These are phyloP conservation scores for Etheostoma cragini DNA, from an alignment of 2,113 vertebrate species.

Conservation along the genomic window DNA sequence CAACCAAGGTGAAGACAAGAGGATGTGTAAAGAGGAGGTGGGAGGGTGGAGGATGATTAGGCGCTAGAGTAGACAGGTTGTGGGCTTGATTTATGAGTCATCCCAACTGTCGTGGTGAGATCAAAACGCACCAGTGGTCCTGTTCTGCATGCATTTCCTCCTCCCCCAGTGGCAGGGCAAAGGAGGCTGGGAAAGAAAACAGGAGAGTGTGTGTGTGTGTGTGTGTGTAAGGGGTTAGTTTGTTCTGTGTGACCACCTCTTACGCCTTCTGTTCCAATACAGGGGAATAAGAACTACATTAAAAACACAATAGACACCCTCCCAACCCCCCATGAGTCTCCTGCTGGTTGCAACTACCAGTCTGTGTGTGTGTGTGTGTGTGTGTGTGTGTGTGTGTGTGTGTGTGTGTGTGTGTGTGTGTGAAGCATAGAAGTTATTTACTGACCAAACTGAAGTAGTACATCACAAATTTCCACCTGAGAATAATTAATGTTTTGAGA, in stretches of 20 bases:
- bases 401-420: conserved; percentile 15
- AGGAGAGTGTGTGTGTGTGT: conserved; percentile 3
- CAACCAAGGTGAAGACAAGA: conserved; percentile 22
- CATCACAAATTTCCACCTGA: too few species aligned
- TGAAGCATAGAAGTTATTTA: not conserved
- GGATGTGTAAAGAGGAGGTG: not conserved
- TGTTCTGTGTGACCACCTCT: conserved; percentile 27
- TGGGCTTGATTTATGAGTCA: conserved; percentile 71
- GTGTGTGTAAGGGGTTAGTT: conserved; percentile 27
- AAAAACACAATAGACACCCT: conserved; percentile 67
- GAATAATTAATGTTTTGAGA: too few species aligned
- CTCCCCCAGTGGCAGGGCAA: conserved; percentile 20
- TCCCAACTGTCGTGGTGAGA: conserved; percentile 49
- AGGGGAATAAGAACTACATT: conserved; percentile 59
- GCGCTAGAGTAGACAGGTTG: conserved; percentile 51
- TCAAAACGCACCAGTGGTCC: conserved; percentile 60
- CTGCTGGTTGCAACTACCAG: conserved; percentile 17
- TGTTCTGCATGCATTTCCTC: conserved; percentile 37
- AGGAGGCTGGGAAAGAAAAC: conserved; percentile 35
- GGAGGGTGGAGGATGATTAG: conserved; percentile 26
- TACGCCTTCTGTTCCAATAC: conserved; percentile 40
- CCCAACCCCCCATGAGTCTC: conserved; percentile 43
- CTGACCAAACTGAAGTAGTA: too few species aligned
- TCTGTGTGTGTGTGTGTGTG: conserved; percentile 13
- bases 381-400: conserved; percentile 12